A percentile compares a stretch with the other conserved stretches of the same genome.
Conservation (phyloP, 2,113 vertebrate genomes). For the Psilopsiagon aurifrons region DNA sequence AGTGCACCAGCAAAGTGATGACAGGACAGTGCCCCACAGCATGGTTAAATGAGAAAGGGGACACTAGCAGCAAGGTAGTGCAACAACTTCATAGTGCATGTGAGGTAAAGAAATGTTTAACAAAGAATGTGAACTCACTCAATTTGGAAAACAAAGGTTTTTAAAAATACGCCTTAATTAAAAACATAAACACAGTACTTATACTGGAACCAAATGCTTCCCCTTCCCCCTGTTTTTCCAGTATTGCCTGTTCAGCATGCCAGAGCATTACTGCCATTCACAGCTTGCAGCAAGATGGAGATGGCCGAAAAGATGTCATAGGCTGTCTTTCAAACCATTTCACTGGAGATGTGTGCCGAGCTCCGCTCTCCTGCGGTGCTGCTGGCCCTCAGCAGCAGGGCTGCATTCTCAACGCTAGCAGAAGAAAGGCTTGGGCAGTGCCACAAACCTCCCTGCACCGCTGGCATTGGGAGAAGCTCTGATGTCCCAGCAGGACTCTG, state of each 20-base stretch:
- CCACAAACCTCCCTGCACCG: background rate
- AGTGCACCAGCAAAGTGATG: background rate
- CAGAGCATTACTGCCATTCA: background rate
- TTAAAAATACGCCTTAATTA: background rate
- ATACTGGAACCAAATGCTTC: background rate
- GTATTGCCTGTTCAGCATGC: background rate
- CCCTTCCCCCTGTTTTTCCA: background rate
- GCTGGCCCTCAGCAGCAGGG: background rate
- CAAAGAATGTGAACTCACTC: background rate
- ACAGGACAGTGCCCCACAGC: background rate
- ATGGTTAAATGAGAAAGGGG: background rate
- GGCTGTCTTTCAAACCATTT: background rate
- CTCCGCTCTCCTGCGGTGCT: background rate
- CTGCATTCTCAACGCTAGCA: background rate
- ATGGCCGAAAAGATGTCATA: background rate
- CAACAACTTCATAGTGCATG: background rate
- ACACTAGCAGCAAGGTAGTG: background rate
- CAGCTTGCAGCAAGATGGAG: background rate
- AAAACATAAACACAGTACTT: background rate
- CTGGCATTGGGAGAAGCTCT: fast-evolving
- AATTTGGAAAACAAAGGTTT: background rate
- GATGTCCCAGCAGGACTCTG: fast-evolving
- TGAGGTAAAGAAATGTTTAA: background rate
- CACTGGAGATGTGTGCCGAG: background rate
- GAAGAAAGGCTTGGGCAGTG: background rate